A percentile compares a stretch with the other conserved stretches of the same genome.
These are phyloP conservation scores for Pegea sp. DNA, from an alignment of 23 tunicate genomes.

Conservation along the genomic window DNA sequence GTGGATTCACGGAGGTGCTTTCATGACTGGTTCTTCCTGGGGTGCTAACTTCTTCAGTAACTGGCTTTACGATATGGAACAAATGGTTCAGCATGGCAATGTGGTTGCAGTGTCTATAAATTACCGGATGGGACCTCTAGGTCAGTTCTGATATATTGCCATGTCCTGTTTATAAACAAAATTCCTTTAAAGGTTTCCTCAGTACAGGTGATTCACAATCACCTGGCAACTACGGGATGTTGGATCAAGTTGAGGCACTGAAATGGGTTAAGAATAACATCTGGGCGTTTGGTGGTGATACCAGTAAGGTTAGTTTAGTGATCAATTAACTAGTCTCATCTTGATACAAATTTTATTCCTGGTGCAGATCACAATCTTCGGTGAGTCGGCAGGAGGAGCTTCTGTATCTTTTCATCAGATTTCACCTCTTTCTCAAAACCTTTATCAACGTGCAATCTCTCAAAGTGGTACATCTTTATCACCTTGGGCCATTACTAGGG, in stretches of 20 bases:
- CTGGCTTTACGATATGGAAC: constrained; percentile 36
- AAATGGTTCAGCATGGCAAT: constrained; percentile 14
- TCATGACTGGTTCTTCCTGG: constrained; percentile 19
- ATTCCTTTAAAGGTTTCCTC: constrained; percentile 16
- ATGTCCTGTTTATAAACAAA: no score
- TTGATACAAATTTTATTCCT: background rate
- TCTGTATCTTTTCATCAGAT: constrained; percentile 19
- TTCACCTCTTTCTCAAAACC: constrained; percentile 22
- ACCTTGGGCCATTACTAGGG: constrained; percentile 16
- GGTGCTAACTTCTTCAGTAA: constrained; percentile 29
- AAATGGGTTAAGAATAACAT: constrained; percentile 45
- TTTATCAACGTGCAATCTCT: constrained; percentile 32
- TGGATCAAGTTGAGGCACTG: constrained; percentile 32
- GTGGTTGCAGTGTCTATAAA: constrained; percentile 20
- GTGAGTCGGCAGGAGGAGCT: constrained; percentile 32
- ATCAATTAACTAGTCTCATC: background rate
- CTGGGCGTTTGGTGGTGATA: constrained; percentile 38
- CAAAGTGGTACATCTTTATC: constrained; percentile 44
- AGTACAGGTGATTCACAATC: constrained; percentile 39
- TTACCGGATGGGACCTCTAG: constrained; percentile 47
- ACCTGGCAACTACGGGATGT: constrained; percentile 36
- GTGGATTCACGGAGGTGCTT: constrained; percentile 55
- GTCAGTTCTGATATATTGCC: constrained; percentile 6
- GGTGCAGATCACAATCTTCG: constrained; percentile 28
- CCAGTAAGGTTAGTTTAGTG: constrained; percentile 11